Evolutionary conservation across 2,113 vertebrate genomes (phyloP).

Genomic region (Marmota monax): DNA sequence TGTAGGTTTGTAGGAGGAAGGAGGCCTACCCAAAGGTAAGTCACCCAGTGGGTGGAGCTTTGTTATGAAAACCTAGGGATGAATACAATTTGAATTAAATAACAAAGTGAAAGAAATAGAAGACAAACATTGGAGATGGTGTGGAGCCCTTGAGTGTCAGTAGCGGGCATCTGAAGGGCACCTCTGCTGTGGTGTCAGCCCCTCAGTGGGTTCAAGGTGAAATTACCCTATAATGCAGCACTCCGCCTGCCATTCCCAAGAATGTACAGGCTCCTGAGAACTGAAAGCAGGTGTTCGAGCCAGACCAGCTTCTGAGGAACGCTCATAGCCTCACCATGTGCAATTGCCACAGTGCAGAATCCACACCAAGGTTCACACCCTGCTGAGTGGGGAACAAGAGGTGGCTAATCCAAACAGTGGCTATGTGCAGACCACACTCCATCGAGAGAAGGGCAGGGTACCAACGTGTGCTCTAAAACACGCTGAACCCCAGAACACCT

Average conservation of each 20-base stretch:
- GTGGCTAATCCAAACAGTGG: no score
- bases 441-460: neutral
- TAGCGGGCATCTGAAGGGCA: neutral
- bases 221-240: neutral
- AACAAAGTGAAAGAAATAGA: neutral
- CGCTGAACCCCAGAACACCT: neutral
- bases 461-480: rapidly evolving
- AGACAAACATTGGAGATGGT: neutral
- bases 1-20: neutral
- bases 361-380: neutral
- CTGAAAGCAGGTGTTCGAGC: neutral
- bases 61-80: neutral
- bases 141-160: neutral
- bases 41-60: neutral
- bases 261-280: neutral
- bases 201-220: neutral
- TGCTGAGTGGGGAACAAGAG: neutral
- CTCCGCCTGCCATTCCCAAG: neutral
- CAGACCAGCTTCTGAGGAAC: neutral
- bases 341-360: neutral
- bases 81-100: neutral
- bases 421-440: neutral
- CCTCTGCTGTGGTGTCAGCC: neutral
- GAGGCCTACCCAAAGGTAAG: neutral
- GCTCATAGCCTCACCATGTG: neutral